These are phyloP conservation scores for Cepaea hortensis DNA, from an alignment of 2,888 invertebrate genomes.

Conservation along the genomic window DNA sequence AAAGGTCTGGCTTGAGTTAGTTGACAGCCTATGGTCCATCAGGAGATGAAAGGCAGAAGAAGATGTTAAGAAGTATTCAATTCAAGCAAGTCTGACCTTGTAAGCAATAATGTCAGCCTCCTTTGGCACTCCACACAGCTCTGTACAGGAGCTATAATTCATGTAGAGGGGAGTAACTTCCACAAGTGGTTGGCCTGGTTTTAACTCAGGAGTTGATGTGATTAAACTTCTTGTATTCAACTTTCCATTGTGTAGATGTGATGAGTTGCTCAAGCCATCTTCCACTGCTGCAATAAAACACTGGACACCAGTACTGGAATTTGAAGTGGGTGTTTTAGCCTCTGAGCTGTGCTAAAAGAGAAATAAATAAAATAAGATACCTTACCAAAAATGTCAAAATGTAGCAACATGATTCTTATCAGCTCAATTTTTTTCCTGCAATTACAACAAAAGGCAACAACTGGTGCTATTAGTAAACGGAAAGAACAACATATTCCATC, in stretches of 20 bases:
- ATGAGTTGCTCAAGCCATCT: too few species aligned
- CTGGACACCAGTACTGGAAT: too few species aligned
- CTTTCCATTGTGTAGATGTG: background rate
- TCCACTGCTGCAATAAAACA: background rate
- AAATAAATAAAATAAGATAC: background rate
- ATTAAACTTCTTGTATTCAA: background rate
- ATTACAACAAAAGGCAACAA: background rate
- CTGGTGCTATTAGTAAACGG: background rate
- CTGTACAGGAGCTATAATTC: background rate
- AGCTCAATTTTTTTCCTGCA: background rate
- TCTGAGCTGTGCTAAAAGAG: background rate
- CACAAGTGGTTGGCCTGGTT: background rate
- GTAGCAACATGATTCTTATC: background rate
- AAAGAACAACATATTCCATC: background rate
- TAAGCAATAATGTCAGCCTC: slow-evolving; percentile 23
- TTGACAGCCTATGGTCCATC: too few species aligned
- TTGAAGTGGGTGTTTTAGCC: background rate
- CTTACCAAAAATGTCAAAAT: background rate
- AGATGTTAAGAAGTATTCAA: background rate
- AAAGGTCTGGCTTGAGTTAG: too few species aligned
- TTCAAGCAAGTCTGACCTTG: slow-evolving; percentile 1
- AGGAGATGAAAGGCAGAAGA: too few species aligned
- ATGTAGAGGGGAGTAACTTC: slow-evolving; percentile 1
- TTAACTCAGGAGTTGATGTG: background rate
- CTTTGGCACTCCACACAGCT: slow-evolving; percentile 14